phyloP scores from a whole-genome alignment of 2,113 vertebrate species.

The Eudorcas thomsonii region DNA sequence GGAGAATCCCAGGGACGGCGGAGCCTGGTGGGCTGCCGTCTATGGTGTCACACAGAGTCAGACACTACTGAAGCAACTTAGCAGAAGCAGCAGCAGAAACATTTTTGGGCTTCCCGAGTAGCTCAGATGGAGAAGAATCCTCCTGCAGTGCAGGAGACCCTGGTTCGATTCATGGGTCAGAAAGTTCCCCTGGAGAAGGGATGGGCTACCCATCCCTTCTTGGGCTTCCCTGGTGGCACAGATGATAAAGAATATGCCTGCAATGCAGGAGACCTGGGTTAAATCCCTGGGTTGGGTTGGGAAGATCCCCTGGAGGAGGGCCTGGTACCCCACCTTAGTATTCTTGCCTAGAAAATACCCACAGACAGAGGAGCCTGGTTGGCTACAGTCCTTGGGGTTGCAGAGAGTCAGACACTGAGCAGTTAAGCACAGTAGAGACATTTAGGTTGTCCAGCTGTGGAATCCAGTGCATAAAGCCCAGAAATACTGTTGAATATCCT shows the following conservation, averaged over 20 bases:
- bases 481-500: neutral
- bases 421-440: neutral
- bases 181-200: neutral
- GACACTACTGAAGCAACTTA: neutral
- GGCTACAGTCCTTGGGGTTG: neutral
- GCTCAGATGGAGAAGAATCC: neutral
- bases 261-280: neutral
- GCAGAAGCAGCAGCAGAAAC: neutral
- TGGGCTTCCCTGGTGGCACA: neutral
- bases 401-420: neutral
- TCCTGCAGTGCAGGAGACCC: neutral
- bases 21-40: neutral
- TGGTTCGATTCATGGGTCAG: neutral
- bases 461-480: neutral
- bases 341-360: neutral
- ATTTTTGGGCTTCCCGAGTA: neutral
- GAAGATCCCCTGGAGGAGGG: neutral
- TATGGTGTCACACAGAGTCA: neutral
- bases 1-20: accelerated
- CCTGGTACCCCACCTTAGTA: neutral
- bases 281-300: neutral
- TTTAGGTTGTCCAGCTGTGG: neutral
- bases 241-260: neutral
- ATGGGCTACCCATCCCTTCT: neutral
- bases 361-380: neutral